Base-by-base conservation (phyloP, 1,140 invertebrate genomes). In the Pectinophora gossypiella region DNA sequence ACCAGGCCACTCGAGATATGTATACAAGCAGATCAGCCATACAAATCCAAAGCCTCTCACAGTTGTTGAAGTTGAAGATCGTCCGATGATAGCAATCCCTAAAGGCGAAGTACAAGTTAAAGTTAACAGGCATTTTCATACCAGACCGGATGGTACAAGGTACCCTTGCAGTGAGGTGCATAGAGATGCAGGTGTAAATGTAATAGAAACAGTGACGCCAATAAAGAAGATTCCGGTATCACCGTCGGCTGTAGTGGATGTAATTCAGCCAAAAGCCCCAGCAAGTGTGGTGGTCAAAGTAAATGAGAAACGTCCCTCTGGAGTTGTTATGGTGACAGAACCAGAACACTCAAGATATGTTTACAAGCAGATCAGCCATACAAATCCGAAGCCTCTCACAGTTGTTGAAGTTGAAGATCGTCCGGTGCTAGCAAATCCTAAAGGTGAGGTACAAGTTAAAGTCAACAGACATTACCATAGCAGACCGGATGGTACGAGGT, bases 321-420 rank as follows among this genome's bases (percentile, higher is more conserved):
- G n/a, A 32, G 27, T 32, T 9, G 27, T 12, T 12, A n/a, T 32
- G 27, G 9, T 32, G 2, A 9, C 27, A 32, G 40, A 36, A 44
- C 54, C 54, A 6, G 19, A 50, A 10, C 13, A 35, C 0, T 44
- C 46, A 3, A 48, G 23, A n/a, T 58, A 53, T 20, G n/a, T 35
- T 3, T 53, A 58, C 20, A 52, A 52, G 36, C 56, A 58, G 9
- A 46, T 52, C 6, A 49, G 47, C 18, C 40, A 52, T n/a, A 44
- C 16, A 19, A 32, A 44, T 15, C 50, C 49, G 19, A n/a, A 57
- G 36, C 36, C 46, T 10, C 48, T 49, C 4, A n/a, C 22, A 10
- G 16, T 21, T 19, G 47, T 50, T 6, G 50, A 48, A 9, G 32
- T 45, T 27, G 38, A 46, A 19, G 27, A 46, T 32, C 9, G 27